Percentiles rank a stretch among this genome's conserved stretches.
Conservation (phyloP, 2,113 vertebrate genomes). For the Heteronetta atricapilla region DNA sequence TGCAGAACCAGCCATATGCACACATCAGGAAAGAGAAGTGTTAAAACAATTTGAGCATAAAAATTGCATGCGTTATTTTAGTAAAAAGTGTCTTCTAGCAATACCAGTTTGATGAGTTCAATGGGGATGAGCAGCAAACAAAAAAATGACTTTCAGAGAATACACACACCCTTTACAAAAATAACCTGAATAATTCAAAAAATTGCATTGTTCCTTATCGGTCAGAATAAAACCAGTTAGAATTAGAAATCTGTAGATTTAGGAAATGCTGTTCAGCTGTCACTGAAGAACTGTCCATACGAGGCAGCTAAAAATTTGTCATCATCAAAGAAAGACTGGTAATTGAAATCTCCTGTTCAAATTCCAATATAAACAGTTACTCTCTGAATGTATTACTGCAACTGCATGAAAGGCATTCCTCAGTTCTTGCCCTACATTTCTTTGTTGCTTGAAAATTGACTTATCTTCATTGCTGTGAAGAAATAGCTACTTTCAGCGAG, state of each 20-base stretch:
- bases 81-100: background rate
- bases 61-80: background rate
- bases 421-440: background rate
- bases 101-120: background rate
- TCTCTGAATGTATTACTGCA: background rate
- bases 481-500: background rate
- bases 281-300: background rate
- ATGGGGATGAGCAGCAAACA: background rate
- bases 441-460: background rate
- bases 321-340: background rate
- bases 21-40: background rate
- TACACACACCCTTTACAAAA: background rate
- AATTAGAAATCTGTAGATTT: background rate
- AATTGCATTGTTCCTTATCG: background rate
- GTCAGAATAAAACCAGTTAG: background rate
- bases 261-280: background rate
- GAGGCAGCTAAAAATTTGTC: background rate
- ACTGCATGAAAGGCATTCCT: background rate
- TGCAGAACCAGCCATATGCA: background rate
- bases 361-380: background rate
- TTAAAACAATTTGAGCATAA: background rate
- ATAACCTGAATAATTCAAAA: background rate
- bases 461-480: background rate
- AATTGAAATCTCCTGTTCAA: background rate
- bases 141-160: background rate